A percentile compares a stretch with the other conserved stretches of the same genome.
Conservation (phyloP, 2,888 invertebrate species). For the Dryobota labecula region DNA sequence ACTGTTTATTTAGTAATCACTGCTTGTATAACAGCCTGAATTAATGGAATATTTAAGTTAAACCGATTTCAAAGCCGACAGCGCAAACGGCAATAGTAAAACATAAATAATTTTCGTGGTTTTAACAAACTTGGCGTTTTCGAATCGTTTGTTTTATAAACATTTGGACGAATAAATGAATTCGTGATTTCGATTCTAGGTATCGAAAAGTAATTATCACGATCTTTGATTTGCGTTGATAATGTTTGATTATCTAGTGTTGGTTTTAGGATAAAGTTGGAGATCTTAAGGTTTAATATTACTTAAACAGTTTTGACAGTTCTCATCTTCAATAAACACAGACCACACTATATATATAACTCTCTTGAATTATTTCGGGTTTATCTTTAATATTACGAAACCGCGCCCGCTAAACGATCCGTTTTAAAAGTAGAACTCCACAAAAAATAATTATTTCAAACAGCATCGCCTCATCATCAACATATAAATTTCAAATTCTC, state of each 20-base stretch:
- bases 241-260: constrained; percentile 47
- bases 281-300: constrained; percentile 30
- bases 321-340: not conserved
- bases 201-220: constrained; percentile 55
- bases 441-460: no score
- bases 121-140: constrained; percentile 68
- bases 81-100: constrained; percentile 72
- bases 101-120: constrained; percentile 73
- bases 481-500: no score
- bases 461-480: no score
- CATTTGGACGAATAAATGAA: constrained; percentile 82
- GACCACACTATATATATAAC: not conserved
- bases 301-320: constrained; percentile 29
- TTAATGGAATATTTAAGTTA: constrained; percentile 86
- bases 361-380: no score
- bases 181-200: constrained; percentile 65
- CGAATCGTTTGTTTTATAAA: constrained; percentile 76
- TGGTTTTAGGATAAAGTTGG: constrained; percentile 34
- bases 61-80: constrained; percentile 76
- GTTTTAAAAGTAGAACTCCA: no score
- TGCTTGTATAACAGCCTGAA: constrained; percentile 81
- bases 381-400: no score
- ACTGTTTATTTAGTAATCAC: constrained; percentile 82
- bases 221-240: constrained; percentile 58
- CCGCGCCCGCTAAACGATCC: no score